These are phyloP conservation scores for Brachionus manjavacas DNA, from an alignment of 1,140 invertebrate genomes.

Conservation along the genomic window DNA sequence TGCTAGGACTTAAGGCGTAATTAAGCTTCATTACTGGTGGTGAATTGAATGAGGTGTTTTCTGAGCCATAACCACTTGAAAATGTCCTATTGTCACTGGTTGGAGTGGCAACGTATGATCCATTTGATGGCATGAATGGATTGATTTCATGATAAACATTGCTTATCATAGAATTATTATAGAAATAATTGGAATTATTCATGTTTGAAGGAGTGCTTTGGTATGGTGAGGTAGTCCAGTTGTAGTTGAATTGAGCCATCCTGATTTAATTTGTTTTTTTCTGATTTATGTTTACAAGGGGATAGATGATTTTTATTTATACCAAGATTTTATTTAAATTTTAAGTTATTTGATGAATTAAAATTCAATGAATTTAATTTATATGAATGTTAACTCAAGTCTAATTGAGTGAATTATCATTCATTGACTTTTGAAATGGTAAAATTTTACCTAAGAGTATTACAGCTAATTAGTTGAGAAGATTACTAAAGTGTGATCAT, in stretches of 20 bases:
- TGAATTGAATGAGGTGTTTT: slow-evolving; percentile 2
- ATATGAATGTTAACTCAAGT: neutral
- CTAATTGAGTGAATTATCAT: slow-evolving; percentile 3
- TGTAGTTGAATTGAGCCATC: slow-evolving; percentile 7
- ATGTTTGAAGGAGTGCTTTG: neutral
- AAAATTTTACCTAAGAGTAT: slow-evolving; percentile 15
- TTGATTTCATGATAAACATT: neutral
- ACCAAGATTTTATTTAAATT: neutral
- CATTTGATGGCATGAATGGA: neutral
- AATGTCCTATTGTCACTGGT: neutral
- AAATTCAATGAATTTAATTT: neutral
- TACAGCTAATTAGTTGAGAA: slow-evolving; percentile 35
- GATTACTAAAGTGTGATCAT: slow-evolving; percentile 39
- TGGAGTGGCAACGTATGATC: neutral
- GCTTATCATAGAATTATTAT: neutral
- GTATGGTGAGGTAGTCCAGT: neutral
- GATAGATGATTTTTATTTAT: neutral
- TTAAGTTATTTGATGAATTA: neutral
- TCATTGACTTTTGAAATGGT: neutral
- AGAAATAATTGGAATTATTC: neutral
- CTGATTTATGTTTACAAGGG: neutral
- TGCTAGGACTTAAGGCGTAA: neutral
- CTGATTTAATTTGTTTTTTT: neutral
- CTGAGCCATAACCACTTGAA: slow-evolving; percentile 6
- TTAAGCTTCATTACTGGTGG: neutral